Evolutionary conservation across 2,888 invertebrate genomes (phyloP).

Genomic region (Lingula anatina): DNA sequence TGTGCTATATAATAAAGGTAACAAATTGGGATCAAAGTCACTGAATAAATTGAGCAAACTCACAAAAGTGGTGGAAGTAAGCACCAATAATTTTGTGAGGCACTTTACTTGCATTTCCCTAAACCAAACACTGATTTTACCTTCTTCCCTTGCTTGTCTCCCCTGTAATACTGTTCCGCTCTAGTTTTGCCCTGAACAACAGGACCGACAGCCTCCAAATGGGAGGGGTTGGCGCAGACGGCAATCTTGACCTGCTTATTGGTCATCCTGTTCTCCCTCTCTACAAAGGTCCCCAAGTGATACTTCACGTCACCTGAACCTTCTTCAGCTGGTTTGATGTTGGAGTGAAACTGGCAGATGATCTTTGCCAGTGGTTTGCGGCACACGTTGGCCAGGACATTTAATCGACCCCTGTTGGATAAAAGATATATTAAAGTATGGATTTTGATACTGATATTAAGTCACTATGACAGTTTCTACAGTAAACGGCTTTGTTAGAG

Average conservation of each 20-base stretch:
- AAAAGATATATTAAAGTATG: no score
- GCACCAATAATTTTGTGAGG: no score
- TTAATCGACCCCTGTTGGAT: slow-evolving; percentile 69
- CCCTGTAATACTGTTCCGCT: slow-evolving; percentile 92
- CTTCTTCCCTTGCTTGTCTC: slow-evolving; percentile 62
- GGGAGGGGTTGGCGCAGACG: slow-evolving; percentile 87
- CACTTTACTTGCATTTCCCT: no score
- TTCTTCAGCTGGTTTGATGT: slow-evolving; percentile 64
- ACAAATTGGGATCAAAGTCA: no score
- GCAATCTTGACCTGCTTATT: slow-evolving; percentile 80
- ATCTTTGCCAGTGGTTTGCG: slow-evolving; percentile 84
- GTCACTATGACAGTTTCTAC: no score
- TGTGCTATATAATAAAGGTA: no score
- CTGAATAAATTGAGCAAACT: no score
- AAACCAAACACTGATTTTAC: no score
- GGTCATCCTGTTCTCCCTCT: slow-evolving; percentile 85
- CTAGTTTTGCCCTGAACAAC: slow-evolving; percentile 92
- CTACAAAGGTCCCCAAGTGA: slow-evolving; percentile 83
- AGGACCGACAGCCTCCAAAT: slow-evolving; percentile 90
- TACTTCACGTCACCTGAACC: slow-evolving; percentile 87
- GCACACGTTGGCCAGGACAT: slow-evolving; percentile 87
- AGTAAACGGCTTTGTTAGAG: no score
- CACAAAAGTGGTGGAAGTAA: no score
- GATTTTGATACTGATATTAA: no score
- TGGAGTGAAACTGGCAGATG: slow-evolving; percentile 85